Evolutionary conservation across 1,140 invertebrate genomes (phyloP), one percentile per base, ranked within the genome.

Genomic region (Aphidius ervi): DNA sequence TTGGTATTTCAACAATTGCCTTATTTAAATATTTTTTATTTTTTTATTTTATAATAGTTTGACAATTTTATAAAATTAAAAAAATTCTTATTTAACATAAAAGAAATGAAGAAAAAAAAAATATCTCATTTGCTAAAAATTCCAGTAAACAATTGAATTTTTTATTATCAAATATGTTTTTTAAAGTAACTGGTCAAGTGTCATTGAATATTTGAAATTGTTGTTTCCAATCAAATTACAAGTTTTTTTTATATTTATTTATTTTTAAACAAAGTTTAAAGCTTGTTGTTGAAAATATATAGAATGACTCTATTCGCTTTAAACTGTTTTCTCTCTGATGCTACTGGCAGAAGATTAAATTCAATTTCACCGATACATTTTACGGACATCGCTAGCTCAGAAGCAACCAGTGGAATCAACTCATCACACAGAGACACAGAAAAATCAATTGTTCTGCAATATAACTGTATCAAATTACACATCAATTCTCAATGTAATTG

Each of bases 291-390:
- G n/a, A 39, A 43, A 55, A 49, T 48, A 23, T 37, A 45, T 48
- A 10, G 31, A 39, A 56, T 56, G 49, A 46, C 42, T 16, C 52
- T 41, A 43, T 5, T 20, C 20, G 20, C 16, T 50, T 53, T 42
- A n/a, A 10, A 37, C 4, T 40, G 45, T 57, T 39, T 47, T 46
- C 20, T 48, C 50, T 40, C 46, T 50, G 41, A 45, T 20, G 56
- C 62, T 46, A 60, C 56, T 59, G 52, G 63, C 62, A 47, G 53
- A 62, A 65, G 67, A 70, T 73, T 70, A 76, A 72, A 75, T 75
- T 75, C 65, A 70, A 75, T 73, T 60, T 67, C 59, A 58, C 58
- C 62, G 37, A 64, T 62, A 42, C 52, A 66, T 67, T 67, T 65
- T 60, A 43, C 43, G 9, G n/a, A n/a, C 6, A 63, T 50, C 61